A percentile compares a stretch with the other conserved stretches of the same genome.
These are phyloP conservation scores for Cottus gobio DNA, from an alignment of 2,113 vertebrate species.

Conservation along the genomic window DNA sequence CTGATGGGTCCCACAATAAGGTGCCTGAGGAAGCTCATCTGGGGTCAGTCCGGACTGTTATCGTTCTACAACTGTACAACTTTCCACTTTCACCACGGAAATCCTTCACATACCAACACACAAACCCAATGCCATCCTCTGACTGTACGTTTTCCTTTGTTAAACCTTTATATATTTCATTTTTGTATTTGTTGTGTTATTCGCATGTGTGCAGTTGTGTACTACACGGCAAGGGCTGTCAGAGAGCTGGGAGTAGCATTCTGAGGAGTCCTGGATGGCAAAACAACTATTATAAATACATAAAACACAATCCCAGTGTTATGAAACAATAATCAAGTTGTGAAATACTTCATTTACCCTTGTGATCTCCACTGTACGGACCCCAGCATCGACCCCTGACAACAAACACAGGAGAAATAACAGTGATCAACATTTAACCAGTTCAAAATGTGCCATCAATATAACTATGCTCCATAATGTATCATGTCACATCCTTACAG, in stretches of 20 bases:
- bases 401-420: constrained; percentile 27
- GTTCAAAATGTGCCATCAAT: neutral
- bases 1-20: neutral
- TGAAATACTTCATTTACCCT: constrained; percentile 80
- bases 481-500: neutral
- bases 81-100: neutral
- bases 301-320: neutral
- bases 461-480: neutral
- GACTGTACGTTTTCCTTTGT: neutral
- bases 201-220: neutral
- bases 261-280: neutral
- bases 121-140: neutral
- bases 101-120: neutral
- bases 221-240: neutral
- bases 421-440: neutral
- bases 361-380: constrained; percentile 90
- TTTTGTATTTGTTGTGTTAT: neutral
- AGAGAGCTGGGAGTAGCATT: neutral
- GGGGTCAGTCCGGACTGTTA: neutral
- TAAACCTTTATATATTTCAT: neutral
- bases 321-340: neutral
- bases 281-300: neutral
- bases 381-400: constrained; percentile 79
- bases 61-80: neutral
- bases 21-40: neutral